Conservation (phyloP, 2,888 invertebrate genomes). For the Ochropacha duplaris region DNA sequence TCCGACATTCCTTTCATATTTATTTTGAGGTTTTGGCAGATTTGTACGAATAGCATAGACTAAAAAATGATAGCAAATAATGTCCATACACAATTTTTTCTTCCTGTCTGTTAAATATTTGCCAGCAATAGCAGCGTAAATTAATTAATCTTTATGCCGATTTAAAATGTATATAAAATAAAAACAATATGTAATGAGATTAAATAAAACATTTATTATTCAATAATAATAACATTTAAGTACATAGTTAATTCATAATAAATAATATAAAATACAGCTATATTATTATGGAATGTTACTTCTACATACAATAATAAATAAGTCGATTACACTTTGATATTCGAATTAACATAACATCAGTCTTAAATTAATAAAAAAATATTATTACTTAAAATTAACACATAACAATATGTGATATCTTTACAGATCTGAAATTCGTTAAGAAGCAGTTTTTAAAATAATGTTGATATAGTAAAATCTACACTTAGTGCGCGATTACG, state of each 20-base stretch:
- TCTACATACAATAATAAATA: conserved; percentile 17
- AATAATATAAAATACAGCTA: conserved; percentile 30
- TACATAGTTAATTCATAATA: conserved; percentile 14
- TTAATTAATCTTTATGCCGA: too few relatives aligned
- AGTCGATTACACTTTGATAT: conserved; percentile 16
- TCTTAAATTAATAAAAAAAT: conserved; percentile 33
- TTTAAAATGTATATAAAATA: background rate
- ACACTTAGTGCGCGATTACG: too few relatives aligned
- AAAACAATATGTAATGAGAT: background rate
- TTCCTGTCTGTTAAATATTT: too few relatives aligned
- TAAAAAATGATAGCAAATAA: background rate
- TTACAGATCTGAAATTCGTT: too few relatives aligned
- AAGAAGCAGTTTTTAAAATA: too few relatives aligned
- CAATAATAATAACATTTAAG: conserved; percentile 28
- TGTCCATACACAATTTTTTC: too few relatives aligned
- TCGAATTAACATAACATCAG: conserved; percentile 38
- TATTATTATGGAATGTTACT: conserved; percentile 44
- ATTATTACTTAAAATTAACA: too few relatives aligned
- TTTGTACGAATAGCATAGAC: too few relatives aligned
- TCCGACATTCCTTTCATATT: background rate
- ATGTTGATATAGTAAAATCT: too few relatives aligned
- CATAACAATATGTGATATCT: too few relatives aligned
- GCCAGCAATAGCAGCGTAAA: too few relatives aligned
- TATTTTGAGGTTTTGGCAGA: background rate
- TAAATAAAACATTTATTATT: conserved; percentile 27